A percentile compares a stretch with the other conserved stretches of the same genome.
Evolutionary conservation across 2,797 vertebrate genomes (phyloP).

Genomic region (Vipera latastei): DNA sequence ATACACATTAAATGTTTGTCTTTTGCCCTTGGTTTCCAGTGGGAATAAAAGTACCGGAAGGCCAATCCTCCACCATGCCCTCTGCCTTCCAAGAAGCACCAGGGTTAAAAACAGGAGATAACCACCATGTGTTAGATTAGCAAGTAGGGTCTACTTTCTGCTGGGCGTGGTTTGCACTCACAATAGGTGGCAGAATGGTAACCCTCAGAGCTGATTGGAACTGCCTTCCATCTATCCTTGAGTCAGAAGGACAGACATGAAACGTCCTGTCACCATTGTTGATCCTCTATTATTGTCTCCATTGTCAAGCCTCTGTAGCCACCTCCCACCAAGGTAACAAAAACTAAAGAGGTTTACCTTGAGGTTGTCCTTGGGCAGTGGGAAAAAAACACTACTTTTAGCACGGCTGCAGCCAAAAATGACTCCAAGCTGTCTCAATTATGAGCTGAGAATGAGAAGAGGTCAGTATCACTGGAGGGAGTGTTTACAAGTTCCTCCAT

Average conservation of each 20-base stretch:
- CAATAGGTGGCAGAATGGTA: not conserved
- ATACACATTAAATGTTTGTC: not conserved
- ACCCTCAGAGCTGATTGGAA: not conserved
- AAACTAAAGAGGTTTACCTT: not conserved
- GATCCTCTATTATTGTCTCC: not conserved
- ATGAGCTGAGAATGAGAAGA: not conserved
- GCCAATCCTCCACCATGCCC: not conserved
- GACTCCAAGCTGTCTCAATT: not conserved
- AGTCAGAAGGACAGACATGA: not conserved
- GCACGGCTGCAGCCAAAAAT: not conserved
- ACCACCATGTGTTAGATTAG: not conserved
- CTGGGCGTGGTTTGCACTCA: not conserved
- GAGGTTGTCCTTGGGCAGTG: not conserved
- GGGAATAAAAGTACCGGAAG: not conserved
- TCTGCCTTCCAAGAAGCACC: not conserved
- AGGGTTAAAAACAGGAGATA: not conserved
- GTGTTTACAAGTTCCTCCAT: not conserved
- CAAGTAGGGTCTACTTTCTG: not conserved
- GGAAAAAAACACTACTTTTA: not conserved
- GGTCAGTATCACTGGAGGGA: not conserved
- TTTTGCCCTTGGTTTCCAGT: not conserved
- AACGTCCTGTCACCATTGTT: not conserved
- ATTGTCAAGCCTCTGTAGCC: not conserved
- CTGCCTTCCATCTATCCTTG: not conserved
- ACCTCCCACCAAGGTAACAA: not conserved